Conservation (phyloP, 2,113 vertebrate species). For the Muntiacus reevesi region DNA sequence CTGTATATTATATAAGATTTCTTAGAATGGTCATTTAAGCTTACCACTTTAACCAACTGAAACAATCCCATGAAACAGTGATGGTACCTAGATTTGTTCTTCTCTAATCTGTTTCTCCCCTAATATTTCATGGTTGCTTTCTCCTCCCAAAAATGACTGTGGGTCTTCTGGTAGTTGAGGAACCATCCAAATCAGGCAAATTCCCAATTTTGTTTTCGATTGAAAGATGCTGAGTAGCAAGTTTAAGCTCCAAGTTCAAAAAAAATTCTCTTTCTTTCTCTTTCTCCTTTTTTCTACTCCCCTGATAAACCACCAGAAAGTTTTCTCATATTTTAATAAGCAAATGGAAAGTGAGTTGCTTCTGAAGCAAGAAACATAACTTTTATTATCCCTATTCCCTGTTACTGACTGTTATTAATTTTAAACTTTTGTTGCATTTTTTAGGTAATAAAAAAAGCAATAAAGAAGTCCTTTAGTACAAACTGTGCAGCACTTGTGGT, state of each 20-base stretch:
- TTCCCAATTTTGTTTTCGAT: background rate
- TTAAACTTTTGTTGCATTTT: constrained; percentile 68
- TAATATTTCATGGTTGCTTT: background rate
- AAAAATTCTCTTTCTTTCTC: background rate
- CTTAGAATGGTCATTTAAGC: background rate
- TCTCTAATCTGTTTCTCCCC: background rate
- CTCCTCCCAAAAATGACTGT: background rate
- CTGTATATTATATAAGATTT: background rate
- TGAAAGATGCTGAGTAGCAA: background rate
- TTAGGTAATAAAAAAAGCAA: constrained; percentile 63
- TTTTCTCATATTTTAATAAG: background rate
- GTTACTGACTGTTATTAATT: constrained; percentile 65
- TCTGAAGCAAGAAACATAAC: constrained; percentile 34
- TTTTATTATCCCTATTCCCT: constrained; percentile 59
- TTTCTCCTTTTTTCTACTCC: background rate
- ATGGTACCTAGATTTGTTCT: background rate
- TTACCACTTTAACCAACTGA: background rate
- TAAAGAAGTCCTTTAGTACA: constrained; percentile 66
- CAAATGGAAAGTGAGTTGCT: constrained; percentile 33
- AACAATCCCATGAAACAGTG: background rate
- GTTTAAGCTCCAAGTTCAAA: background rate
- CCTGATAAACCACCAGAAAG: background rate
- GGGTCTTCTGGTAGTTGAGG: background rate
- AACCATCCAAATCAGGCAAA: background rate
- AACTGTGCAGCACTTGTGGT: constrained; percentile 39